Conservation (phyloP, 2,113 vertebrate genomes). For the Ceratotherium simum region DNA sequence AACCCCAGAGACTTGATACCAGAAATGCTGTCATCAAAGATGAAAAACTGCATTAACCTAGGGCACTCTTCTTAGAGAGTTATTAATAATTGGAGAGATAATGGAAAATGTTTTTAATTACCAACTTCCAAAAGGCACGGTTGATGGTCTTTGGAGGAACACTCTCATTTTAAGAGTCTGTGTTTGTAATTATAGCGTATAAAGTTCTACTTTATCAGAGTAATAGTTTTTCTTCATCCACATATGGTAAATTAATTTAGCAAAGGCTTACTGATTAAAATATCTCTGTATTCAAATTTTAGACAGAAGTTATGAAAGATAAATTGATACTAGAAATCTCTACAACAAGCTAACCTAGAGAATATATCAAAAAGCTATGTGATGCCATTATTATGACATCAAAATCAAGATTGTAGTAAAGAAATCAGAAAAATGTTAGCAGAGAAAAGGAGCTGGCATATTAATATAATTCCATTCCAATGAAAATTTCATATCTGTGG, state of each 20-base stretch:
- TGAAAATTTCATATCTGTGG: not conserved
- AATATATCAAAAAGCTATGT: no score
- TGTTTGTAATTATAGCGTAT: not conserved
- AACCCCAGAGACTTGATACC: not conserved
- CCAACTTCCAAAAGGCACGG: not conserved
- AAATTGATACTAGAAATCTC: not conserved
- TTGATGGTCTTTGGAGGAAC: not conserved
- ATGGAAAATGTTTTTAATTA: not conserved
- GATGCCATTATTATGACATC: no score
- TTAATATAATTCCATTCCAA: not conserved
- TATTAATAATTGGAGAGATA: not conserved
- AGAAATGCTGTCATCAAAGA: not conserved
- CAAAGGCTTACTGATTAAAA: not conserved
- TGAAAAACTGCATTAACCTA: not conserved
- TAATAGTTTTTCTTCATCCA: not conserved
- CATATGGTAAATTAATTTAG: not conserved
- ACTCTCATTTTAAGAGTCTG: not conserved
- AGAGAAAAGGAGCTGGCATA: not conserved
- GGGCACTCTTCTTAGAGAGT: not conserved
- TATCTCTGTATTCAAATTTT: not conserved
- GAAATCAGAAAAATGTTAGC: not conserved
- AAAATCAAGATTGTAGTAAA: not conserved
- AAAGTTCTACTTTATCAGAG: not conserved
- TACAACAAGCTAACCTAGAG: no score
- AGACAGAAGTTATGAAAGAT: not conserved